A percentile compares a stretch with the other conserved stretches of the same genome.
These are phyloP conservation scores for Betta splendens DNA, from an alignment of 2,797 vertebrate species.

Conservation along the genomic window DNA sequence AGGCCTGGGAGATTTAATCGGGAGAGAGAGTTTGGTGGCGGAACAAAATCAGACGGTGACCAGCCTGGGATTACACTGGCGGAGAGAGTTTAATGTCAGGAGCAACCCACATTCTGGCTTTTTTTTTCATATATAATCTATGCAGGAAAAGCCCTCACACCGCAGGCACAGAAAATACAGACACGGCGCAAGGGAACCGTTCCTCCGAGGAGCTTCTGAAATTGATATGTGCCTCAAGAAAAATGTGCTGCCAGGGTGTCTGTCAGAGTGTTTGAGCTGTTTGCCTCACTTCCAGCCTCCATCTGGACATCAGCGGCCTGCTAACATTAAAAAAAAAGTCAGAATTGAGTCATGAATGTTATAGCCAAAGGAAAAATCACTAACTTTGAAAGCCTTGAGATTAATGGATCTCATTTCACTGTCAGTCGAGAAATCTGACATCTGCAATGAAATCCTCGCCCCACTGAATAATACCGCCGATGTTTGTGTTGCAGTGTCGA, in stretches of 20 bases:
- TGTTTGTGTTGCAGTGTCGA: conserved; percentile 87
- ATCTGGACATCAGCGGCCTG: conserved; percentile 60
- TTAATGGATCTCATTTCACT: background rate
- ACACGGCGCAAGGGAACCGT: conserved; percentile 57
- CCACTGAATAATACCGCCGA: background rate
- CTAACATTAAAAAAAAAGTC: conserved; percentile 32
- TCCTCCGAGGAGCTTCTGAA: conserved; percentile 48
- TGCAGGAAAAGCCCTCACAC: conserved; percentile 61
- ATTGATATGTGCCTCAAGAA: conserved; percentile 51
- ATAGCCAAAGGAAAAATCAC: conserved; percentile 10
- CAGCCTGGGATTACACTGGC: conserved; percentile 64
- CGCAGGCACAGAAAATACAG: conserved; percentile 47
- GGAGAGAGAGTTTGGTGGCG: conserved; percentile 56
- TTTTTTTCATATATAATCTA: conserved; percentile 52
- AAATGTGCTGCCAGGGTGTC: conserved; percentile 56
- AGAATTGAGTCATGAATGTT: conserved; percentile 39
- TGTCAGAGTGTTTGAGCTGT: conserved; percentile 42
- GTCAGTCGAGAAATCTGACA: background rate
- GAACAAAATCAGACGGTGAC: conserved; percentile 64
- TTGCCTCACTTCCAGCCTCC: conserved; percentile 46
- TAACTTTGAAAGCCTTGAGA: conserved; percentile 24
- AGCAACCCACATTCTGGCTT: conserved; percentile 49
- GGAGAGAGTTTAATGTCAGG: conserved; percentile 56
- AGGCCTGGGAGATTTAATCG: conserved; percentile 68
- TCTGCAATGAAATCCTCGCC: background rate